A percentile compares a stretch with the other conserved stretches of the same genome.
Evolutionary conservation across 2,113 vertebrate genomes (phyloP).

Genomic region (Engraulis encrasicolus): DNA sequence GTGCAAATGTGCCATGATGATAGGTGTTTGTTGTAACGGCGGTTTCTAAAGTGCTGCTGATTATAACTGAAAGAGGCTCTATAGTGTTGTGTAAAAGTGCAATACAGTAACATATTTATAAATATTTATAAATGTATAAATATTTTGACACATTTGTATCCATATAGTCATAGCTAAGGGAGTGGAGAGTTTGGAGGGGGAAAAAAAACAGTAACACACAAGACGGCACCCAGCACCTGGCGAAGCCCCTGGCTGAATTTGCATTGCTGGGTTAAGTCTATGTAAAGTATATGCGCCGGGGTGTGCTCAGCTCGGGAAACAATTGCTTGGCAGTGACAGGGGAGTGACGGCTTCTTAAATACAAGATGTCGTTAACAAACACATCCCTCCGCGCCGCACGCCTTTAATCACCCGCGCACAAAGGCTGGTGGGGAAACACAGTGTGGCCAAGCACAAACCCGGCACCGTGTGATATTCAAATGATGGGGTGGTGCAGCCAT

Average conservation of each 20-base stretch:
- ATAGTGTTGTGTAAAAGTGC: too few species aligned
- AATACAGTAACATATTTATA: not conserved
- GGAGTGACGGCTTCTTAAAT: constrained; percentile 57
- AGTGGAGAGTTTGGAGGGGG: not conserved
- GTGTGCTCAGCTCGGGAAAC: constrained; percentile 41
- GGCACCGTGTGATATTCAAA: constrained; percentile 59
- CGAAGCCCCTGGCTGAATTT: constrained; percentile 36
- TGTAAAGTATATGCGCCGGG: constrained; percentile 47
- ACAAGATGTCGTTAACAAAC: constrained; percentile 56
- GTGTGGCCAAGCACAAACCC: constrained; percentile 38
- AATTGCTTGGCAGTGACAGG: constrained; percentile 40
- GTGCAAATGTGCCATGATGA: not conserved
- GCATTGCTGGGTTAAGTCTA: constrained; percentile 51
- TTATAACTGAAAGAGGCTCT: not conserved
- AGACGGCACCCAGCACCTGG: not conserved
- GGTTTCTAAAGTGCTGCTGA: too few species aligned
- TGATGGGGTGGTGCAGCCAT: constrained; percentile 49
- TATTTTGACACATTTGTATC: too few species aligned
- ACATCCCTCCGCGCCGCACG: constrained; percentile 42
- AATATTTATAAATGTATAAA: not conserved
- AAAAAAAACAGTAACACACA: constrained; percentile 14
- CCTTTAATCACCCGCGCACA: constrained; percentile 55
- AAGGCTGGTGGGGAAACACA: constrained; percentile 36
- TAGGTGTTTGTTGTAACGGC: not conserved
- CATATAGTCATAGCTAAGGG: too few species aligned